Evolutionary conservation across 2,113 vertebrate genomes (phyloP).

Genomic region (Vulpes ferrilata): DNA sequence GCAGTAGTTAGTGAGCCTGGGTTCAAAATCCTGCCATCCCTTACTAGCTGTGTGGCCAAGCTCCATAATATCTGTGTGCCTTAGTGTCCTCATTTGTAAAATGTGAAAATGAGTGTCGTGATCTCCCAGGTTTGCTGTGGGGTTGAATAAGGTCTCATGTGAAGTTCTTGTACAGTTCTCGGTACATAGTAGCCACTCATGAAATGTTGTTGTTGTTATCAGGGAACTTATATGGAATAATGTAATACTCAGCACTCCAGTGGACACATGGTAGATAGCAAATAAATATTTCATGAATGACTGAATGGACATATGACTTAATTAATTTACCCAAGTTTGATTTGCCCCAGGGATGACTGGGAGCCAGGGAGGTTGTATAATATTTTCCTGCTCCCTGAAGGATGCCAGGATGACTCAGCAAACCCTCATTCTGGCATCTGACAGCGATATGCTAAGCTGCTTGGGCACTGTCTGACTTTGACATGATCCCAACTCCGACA

Average conservation of each 20-base stretch:
- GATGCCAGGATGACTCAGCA: constrained; percentile 68
- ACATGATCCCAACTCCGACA: constrained; percentile 62
- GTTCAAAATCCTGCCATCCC: not conserved
- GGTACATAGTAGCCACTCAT: not conserved
- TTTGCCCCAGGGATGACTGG: constrained; percentile 50
- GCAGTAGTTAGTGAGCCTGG: not conserved
- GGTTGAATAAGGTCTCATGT: not conserved
- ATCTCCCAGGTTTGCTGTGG: not conserved
- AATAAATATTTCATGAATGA: constrained; percentile 61
- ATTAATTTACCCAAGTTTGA: constrained; percentile 53
- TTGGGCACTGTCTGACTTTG: constrained; percentile 64
- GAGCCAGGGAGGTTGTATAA: constrained; percentile 54
- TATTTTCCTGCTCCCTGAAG: constrained; percentile 54
- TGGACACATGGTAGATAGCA: constrained; percentile 29
- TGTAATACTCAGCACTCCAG: not conserved
- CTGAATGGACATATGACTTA: constrained; percentile 10
- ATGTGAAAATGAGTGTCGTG: not conserved
- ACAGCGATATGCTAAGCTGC: constrained; percentile 69
- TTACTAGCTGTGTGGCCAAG: not conserved
- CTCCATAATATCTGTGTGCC: not conserved
- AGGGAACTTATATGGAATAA: not conserved
- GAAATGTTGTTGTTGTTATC: not conserved
- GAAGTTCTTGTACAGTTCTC: not conserved
- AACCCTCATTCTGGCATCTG: constrained; percentile 35
- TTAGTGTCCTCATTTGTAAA: not conserved